Conservation (phyloP, 2,888 invertebrate species). For the Hemicrepidius hirtus region DNA sequence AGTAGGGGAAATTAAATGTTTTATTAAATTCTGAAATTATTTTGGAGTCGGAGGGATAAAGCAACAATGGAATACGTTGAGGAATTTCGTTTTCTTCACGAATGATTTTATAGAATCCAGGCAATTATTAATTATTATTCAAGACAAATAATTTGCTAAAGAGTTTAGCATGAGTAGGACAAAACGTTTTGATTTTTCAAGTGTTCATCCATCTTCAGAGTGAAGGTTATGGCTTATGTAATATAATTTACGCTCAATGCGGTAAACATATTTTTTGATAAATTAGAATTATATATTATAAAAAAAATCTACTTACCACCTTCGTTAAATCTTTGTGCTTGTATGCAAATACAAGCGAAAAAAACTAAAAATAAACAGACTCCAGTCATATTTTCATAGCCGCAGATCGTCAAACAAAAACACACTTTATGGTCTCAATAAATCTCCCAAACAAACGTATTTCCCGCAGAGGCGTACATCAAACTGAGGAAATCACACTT, state of each 20-base stretch:
- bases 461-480: constrained; percentile 45
- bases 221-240: not conserved
- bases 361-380: constrained; percentile 59
- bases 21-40: too few species aligned
- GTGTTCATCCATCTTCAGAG: not conserved
- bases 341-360: constrained; percentile 56
- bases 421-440: constrained; percentile 56
- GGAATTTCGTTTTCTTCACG: too few species aligned
- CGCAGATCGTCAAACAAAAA: constrained; percentile 55
- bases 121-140: too few species aligned
- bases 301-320: constrained; percentile 45
- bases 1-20: too few species aligned
- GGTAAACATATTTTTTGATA: constrained; percentile 8
- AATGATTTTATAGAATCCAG: too few species aligned
- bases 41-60: too few species aligned
- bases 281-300: not conserved
- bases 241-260: not conserved
- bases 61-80: too few species aligned
- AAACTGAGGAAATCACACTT: constrained; percentile 51
- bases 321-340: constrained; percentile 52
- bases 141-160: too few species aligned
- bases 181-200: constrained; percentile 9
- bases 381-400: constrained; percentile 62
- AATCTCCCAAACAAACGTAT: constrained; percentile 47
- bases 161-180: too few species aligned